These are phyloP conservation scores for Lepidurus packardi DNA, from an alignment of 1,140 invertebrate genomes.

Conservation along the genomic window DNA sequence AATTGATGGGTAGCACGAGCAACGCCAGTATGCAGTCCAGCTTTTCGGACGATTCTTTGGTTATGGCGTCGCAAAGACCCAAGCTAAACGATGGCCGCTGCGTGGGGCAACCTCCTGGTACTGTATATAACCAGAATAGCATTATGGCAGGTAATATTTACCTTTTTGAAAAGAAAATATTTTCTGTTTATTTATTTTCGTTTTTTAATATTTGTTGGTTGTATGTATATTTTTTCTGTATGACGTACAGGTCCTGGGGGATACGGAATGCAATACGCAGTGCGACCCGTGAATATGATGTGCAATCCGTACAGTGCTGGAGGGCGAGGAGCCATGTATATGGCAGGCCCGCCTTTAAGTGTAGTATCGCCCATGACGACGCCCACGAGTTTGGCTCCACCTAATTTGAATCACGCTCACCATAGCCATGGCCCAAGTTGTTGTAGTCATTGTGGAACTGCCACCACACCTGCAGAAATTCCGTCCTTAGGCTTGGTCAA, in stretches of 20 bases:
- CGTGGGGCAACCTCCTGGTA: neutral
- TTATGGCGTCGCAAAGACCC: neutral
- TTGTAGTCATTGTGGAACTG: slow-evolving; percentile 18
- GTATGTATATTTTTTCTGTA: too few relatives aligned
- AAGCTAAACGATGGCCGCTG: neutral
- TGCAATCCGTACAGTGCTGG: slow-evolving; percentile 14
- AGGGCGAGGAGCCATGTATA: neutral
- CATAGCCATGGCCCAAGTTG: neutral
- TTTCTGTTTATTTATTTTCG: neutral
- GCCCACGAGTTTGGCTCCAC: neutral
- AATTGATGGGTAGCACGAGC: neutral
- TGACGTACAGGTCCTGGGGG: neutral
- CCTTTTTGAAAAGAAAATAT: neutral
- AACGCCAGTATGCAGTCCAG: neutral
- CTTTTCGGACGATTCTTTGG: neutral
- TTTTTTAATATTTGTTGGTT: too few relatives aligned
- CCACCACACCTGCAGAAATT: neutral
- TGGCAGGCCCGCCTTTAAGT: neutral
- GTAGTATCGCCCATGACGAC: neutral
- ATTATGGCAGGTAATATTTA: neutral
- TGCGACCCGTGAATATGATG: slow-evolving; percentile 9
- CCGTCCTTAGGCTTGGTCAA: neutral
- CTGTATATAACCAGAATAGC: neutral
- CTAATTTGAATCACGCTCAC: neutral
- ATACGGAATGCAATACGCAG: neutral